phyloP scores from a whole-genome alignment of 1,140 invertebrate species.

The Temnothorax nylanderi region DNA sequence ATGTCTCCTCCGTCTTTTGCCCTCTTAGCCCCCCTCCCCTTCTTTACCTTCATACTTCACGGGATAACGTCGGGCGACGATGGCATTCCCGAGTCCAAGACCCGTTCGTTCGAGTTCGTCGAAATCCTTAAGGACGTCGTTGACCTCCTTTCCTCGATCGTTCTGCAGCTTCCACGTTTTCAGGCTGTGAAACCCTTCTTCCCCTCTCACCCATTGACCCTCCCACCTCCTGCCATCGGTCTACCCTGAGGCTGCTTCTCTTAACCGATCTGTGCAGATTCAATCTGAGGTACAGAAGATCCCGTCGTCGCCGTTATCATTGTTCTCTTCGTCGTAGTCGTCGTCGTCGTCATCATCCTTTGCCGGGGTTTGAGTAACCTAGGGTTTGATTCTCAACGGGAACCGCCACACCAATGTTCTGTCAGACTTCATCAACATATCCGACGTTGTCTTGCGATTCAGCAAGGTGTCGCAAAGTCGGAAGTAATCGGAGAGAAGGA shows the following conservation, averaged over 20 bases:
- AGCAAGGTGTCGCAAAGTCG: constrained; percentile 42
- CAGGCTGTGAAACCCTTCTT: constrained; percentile 19
- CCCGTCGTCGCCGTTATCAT: constrained; percentile 64
- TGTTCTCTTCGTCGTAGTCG: constrained; percentile 61
- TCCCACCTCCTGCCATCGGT: constrained; percentile 22
- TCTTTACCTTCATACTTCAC: constrained; percentile 64
- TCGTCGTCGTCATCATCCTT: constrained; percentile 33
- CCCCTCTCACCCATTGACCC: background rate
- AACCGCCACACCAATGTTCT: constrained; percentile 29
- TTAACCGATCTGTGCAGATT: constrained; percentile 78
- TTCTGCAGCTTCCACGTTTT: constrained; percentile 69
- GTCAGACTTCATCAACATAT: constrained; percentile 65
- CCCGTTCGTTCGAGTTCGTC: constrained; percentile 79
- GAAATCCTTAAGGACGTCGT: constrained; percentile 83
- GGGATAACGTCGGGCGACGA: constrained; percentile 77
- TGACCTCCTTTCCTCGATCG: constrained; percentile 79
- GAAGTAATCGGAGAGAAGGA: constrained; percentile 32
- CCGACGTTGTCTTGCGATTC: constrained; percentile 56
- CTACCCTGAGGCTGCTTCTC: constrained; percentile 60
- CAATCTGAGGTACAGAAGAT: constrained; percentile 75
- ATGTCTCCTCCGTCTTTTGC: constrained; percentile 59
- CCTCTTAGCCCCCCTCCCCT: constrained; percentile 31
- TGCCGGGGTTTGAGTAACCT: constrained; percentile 24
- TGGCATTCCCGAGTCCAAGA: constrained; percentile 72
- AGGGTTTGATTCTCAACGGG: constrained; percentile 40